Conservation (phyloP, 2,888 invertebrate genomes). For the Platycnemis pennipes region DNA sequence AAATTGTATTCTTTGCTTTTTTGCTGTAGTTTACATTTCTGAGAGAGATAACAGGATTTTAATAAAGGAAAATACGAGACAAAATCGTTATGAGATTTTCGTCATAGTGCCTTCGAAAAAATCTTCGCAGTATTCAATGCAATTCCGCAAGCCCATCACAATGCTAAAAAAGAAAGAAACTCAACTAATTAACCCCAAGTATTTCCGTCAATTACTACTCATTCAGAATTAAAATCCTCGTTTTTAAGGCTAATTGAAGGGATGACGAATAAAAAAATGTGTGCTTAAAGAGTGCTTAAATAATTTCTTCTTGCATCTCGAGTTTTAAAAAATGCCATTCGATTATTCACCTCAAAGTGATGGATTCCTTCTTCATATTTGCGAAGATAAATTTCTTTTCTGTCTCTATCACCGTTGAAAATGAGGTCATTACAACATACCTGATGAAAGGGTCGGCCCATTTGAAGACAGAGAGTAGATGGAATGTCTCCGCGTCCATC, state of each 20-base stretch:
- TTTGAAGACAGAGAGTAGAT: not conserved
- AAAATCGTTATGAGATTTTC: no score
- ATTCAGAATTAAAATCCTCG: not conserved
- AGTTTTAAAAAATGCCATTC: not conserved
- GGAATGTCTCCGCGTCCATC: conserved; percentile 14
- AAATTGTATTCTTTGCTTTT: no score
- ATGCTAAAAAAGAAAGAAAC: no score
- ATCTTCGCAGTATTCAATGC: no score
- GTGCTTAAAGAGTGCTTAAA: not conserved
- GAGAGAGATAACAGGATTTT: no score
- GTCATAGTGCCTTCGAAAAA: no score
- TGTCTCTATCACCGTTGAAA: conserved; percentile 45
- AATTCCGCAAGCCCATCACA: no score
- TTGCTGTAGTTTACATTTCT: no score
- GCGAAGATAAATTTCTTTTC: conserved; percentile 25
- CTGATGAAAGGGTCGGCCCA: conserved; percentile 21
- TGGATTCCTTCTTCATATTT: conserved; percentile 32
- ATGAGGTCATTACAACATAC: conserved; percentile 49
- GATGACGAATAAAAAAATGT: not conserved
- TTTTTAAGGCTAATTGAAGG: not conserved
- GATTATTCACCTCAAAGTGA: conserved; percentile 40
- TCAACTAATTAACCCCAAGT: no score
- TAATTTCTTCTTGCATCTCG: not conserved
- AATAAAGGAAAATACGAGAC: no score
- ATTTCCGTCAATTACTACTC: no score